Evolutionary conservation across 2,888 invertebrate genomes (phyloP).

Genomic region (Drosophila longiperda): DNA sequence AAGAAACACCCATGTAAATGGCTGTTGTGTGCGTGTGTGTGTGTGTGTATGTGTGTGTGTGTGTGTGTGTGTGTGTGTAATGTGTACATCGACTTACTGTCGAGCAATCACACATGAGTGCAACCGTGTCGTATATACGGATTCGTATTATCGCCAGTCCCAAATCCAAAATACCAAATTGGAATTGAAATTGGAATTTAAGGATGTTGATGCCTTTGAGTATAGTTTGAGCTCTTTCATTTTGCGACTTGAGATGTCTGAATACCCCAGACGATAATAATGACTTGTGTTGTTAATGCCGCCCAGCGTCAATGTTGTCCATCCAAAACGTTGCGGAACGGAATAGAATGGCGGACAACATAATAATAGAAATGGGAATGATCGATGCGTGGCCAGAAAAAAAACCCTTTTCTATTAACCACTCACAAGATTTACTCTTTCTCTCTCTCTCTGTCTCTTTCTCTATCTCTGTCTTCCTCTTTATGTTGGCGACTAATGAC

Average conservation of each 20-base stretch:
- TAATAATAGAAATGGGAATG: slow-evolving; percentile 21
- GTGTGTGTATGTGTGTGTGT: slow-evolving; percentile 12
- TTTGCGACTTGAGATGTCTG: slow-evolving; percentile 36
- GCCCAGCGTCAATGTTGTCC: slow-evolving; percentile 58
- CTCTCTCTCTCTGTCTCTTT: neutral
- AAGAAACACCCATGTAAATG: slow-evolving; percentile 22
- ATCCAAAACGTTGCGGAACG: slow-evolving; percentile 11
- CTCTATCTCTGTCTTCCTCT: neutral
- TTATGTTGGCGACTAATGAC: slow-evolving; percentile 56
- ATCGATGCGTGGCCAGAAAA: slow-evolving; percentile 48
- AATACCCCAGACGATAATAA: slow-evolving; percentile 76
- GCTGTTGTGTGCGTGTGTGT: slow-evolving; percentile 8
- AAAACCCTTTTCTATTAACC: slow-evolving; percentile 49
- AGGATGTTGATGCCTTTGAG: slow-evolving; percentile 35
- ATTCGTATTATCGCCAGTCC: slow-evolving; percentile 56
- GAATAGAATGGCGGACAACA: slow-evolving; percentile 1
- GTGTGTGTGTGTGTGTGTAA: slow-evolving; percentile 17
- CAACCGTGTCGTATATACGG: slow-evolving; percentile 49
- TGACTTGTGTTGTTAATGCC: slow-evolving; percentile 73
- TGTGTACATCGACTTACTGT: slow-evolving; percentile 39
- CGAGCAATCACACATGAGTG: slow-evolving; percentile 74
- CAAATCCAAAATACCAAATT: slow-evolving; percentile 69
- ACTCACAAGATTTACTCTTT: slow-evolving; percentile 27
- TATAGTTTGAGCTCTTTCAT: slow-evolving; percentile 38
- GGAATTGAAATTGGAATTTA: slow-evolving; percentile 56